Conservation (phyloP, 37 sponge, comb jelly and placozoan species). For the Geodia barretti region DNA sequence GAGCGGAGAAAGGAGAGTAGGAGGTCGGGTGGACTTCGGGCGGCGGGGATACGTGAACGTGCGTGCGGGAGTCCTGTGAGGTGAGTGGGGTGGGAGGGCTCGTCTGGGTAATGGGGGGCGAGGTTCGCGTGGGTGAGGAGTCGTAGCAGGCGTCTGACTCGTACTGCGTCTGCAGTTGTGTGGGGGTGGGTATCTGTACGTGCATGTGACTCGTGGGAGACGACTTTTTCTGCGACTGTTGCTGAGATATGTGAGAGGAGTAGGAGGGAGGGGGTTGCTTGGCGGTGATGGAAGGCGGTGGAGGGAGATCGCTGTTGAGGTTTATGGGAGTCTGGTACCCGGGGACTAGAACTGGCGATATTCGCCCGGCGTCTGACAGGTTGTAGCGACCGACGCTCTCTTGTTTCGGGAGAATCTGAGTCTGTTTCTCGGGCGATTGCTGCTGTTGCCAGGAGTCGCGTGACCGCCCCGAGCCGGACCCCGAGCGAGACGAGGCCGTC, state of each 20-base stretch:
- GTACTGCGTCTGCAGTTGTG: slow-evolving; percentile 6
- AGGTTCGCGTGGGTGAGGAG: slow-evolving; percentile 53
- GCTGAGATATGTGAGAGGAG: background rate
- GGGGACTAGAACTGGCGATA: slow-evolving; percentile 40
- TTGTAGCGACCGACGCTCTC: slow-evolving; percentile 11
- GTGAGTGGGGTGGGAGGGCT: slow-evolving; percentile 26
- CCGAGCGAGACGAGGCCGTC: background rate
- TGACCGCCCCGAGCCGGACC: background rate
- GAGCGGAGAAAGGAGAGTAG: slow-evolving; percentile 74
- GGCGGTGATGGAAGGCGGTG: background rate
- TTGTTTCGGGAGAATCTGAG: slow-evolving; percentile 8
- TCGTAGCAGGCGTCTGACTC: slow-evolving; percentile 23
- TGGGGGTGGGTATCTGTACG: background rate
- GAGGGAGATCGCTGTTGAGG: slow-evolving; percentile 27
- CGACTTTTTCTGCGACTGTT: background rate
- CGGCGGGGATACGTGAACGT: slow-evolving; percentile 74
- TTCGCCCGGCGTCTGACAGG: background rate
- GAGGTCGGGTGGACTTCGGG: slow-evolving; percentile 67
- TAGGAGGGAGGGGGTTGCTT: slow-evolving; percentile 20
- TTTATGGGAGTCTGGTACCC: slow-evolving; percentile 40
- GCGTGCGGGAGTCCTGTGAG: slow-evolving; percentile 27
- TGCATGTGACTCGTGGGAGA: background rate
- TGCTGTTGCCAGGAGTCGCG: slow-evolving; percentile 4
- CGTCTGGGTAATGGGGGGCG: slow-evolving; percentile 24
- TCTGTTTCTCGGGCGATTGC: slow-evolving; percentile 18